phyloP scores from a whole-genome alignment of 2,888 invertebrate genomes.

The Xestia c-nigrum region DNA sequence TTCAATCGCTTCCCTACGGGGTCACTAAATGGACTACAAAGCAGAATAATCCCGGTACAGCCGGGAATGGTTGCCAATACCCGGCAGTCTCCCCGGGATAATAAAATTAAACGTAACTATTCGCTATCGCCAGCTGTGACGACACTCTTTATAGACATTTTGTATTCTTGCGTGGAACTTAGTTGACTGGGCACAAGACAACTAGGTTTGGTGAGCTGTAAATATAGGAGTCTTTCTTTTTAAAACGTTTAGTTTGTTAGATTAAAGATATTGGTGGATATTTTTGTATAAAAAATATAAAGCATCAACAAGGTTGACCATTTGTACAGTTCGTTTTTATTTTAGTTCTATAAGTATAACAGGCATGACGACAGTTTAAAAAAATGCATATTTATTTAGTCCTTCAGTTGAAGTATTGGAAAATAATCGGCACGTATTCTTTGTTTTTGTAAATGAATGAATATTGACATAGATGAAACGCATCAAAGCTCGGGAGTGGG shows the following conservation, averaged over 20 bases:
- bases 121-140: slow-evolving; percentile 52
- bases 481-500: too few species aligned
- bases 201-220: slow-evolving; percentile 52
- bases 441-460: too few species aligned
- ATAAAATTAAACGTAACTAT: slow-evolving; percentile 68
- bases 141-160: slow-evolving; percentile 58
- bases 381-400: too few species aligned
- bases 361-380: too few species aligned
- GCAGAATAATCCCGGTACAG: slow-evolving; percentile 51
- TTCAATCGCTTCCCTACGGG: slow-evolving; percentile 38
- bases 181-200: slow-evolving; percentile 46
- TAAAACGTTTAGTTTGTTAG: slow-evolving; percentile 24
- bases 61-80: slow-evolving; percentile 58
- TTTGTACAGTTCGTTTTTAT: not conserved
- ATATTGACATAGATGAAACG: too few species aligned
- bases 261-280: not conserved
- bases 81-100: slow-evolving; percentile 52
- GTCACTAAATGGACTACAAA: slow-evolving; percentile 57
- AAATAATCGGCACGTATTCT: too few species aligned
- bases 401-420: too few species aligned
- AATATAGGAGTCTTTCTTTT: slow-evolving; percentile 38
- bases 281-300: not conserved
- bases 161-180: slow-evolving; percentile 61
- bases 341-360: too few species aligned
- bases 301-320: not conserved